These are phyloP conservation scores for Otus scops DNA, from an alignment of 2,797 vertebrate genomes.

Conservation along the genomic window DNA sequence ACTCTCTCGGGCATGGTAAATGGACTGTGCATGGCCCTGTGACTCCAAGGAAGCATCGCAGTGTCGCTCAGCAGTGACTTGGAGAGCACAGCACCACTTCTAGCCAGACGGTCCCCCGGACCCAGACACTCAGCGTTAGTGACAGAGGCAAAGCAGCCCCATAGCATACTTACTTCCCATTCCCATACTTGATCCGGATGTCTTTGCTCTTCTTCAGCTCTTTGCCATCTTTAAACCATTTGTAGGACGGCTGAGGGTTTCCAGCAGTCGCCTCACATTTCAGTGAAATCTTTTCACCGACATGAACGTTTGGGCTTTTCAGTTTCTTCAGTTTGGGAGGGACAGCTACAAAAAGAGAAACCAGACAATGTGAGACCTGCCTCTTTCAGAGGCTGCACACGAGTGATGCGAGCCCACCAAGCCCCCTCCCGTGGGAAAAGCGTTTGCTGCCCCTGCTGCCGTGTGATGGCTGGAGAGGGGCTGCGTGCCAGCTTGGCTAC, in stretches of 20 bases:
- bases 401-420: rapidly evolving
- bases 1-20: rapidly evolving
- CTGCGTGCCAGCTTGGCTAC: rapidly evolving
- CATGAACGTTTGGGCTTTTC: slow-evolving; percentile 85
- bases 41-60: background rate
- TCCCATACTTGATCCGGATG: slow-evolving; percentile 86
- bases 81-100: background rate
- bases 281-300: slow-evolving; percentile 87
- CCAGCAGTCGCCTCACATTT: slow-evolving; percentile 91
- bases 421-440: background rate
- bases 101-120: background rate
- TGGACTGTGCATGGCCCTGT: background rate
- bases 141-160: background rate
- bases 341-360: slow-evolving; percentile 73
- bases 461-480: rapidly evolving
- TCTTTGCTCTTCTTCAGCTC: slow-evolving; percentile 91
- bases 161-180: slow-evolving; percentile 82
- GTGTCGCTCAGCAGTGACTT: background rate
- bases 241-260: slow-evolving; percentile 87
- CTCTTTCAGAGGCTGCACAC: background rate
- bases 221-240: slow-evolving; percentile 94
- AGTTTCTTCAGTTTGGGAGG: slow-evolving; percentile 92
- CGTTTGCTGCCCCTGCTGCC: background rate
- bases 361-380: background rate
- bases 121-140: background rate